Evolutionary conservation across 2,888 invertebrate genomes (phyloP).

Genomic region (Laothoe populi): DNA sequence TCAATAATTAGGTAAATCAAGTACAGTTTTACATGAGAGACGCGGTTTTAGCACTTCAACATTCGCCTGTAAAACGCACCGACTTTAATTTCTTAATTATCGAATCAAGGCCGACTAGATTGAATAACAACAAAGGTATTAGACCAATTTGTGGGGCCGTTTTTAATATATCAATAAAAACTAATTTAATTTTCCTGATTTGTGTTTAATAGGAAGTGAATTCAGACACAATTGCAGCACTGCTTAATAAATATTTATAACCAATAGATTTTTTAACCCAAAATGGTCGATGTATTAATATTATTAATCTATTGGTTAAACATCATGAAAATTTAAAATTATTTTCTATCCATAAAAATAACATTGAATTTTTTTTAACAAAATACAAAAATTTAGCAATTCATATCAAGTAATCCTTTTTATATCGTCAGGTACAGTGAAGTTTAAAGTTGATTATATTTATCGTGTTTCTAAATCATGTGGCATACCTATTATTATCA

Average conservation of each 20-base stretch:
- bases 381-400: too few relatives aligned
- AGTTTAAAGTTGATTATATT: background rate
- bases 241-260: background rate
- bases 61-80: constrained; percentile 32
- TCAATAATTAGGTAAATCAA: constrained; percentile 26
- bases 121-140: constrained; percentile 46
- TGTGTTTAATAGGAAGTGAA: constrained; percentile 4
- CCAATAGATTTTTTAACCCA: background rate
- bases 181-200: background rate
- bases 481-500: background rate
- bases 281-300: background rate
- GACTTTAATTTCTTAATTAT: constrained; percentile 53
- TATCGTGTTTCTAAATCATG: background rate
- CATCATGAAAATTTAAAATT: too few relatives aligned
- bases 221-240: background rate
- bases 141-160: constrained; percentile 37
- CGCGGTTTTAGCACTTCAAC: constrained; percentile 21
- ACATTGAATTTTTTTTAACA: too few relatives aligned
- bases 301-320: too few relatives aligned
- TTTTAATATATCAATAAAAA: constrained; percentile 10
- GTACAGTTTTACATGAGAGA: constrained; percentile 1
- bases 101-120: constrained; percentile 51
- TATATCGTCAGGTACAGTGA: background rate
- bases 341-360: background rate
- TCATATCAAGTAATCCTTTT: too few relatives aligned